Percentiles rank a stretch among this genome's conserved stretches.
Conservation (phyloP, 2,888 invertebrate species). For the Molorchus minor region DNA sequence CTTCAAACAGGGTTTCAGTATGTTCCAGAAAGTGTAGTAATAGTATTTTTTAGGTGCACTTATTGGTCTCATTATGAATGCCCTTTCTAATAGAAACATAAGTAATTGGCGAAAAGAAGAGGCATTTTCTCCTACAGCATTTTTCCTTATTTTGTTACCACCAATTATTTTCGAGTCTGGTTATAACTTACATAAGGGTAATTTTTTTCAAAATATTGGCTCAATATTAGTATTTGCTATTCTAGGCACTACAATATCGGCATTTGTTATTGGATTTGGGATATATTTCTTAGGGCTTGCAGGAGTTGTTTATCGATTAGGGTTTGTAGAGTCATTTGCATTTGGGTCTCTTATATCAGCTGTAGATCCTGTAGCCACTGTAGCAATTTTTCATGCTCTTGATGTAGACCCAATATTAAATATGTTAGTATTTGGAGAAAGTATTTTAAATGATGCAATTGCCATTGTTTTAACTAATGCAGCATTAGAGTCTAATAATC, state of each 20-base stretch:
- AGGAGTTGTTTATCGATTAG: constrained; percentile 88
- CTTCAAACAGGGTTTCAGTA: constrained; percentile 95
- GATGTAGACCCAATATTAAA: constrained; percentile 97
- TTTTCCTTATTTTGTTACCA: constrained; percentile 94
- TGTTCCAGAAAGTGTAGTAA: constrained; percentile 96
- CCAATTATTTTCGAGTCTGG: constrained; percentile 99
- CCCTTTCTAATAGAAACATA: constrained; percentile 87
- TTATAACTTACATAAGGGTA: constrained; percentile 98
- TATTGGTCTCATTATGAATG: constrained; percentile 89
- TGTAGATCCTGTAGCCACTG: constrained; percentile 98
- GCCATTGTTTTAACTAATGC: constrained; percentile 97
- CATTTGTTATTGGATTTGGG: constrained; percentile 95
- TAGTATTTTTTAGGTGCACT: constrained; percentile 92
- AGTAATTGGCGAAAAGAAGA: constrained; percentile 98
- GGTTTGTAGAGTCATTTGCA: constrained; percentile 97
- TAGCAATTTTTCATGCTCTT: constrained; percentile 97
- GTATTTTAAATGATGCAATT: constrained; percentile 97
- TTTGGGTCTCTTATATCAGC: constrained; percentile 98
- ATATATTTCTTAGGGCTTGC: constrained; percentile 94
- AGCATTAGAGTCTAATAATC: constrained; percentile 76
- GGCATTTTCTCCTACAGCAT: constrained; percentile 97
- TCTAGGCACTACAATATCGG: constrained; percentile 96
- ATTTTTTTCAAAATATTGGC: constrained; percentile 97
- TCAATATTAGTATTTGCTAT: constrained; percentile 98
- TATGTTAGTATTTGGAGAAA: constrained; percentile 98